phyloP scores from a whole-genome alignment of 1,140 invertebrate species.

The Drepana arcuata region DNA sequence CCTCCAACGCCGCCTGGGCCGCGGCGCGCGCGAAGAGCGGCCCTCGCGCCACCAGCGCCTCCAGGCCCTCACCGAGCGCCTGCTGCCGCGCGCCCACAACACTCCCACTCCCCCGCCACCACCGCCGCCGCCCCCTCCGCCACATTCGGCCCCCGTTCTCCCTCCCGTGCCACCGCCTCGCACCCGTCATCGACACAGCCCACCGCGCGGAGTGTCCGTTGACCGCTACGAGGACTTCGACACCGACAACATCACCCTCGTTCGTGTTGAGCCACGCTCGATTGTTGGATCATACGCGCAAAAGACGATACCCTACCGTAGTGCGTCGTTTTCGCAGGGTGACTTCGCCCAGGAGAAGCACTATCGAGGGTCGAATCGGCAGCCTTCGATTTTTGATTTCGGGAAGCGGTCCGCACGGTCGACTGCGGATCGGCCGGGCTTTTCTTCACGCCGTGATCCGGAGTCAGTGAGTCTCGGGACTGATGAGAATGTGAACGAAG shows the following conservation, averaged over 20 bases:
- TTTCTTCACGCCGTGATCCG: constrained; percentile 11
- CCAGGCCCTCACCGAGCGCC: constrained; percentile 82
- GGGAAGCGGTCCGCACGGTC: constrained; percentile 40
- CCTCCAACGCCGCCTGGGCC: constrained; percentile 82
- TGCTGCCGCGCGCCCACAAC: constrained; percentile 65
- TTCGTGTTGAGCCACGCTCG: constrained; percentile 72
- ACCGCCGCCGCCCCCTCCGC: constrained; percentile 41
- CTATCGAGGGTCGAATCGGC: constrained; percentile 52
- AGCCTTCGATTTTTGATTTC: constrained; percentile 57
- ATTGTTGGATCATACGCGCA: constrained; percentile 74
- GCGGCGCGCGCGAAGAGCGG: constrained; percentile 69
- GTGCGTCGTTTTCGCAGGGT: constrained; percentile 88
- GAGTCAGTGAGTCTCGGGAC: constrained; percentile 28
- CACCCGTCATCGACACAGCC: constrained; percentile 43
- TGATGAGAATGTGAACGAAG: constrained; percentile 51
- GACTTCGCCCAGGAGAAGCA: constrained; percentile 74
- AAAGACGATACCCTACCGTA: constrained; percentile 78
- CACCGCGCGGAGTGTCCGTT: constrained; percentile 43
- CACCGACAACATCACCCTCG: constrained; percentile 56
- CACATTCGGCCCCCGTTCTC: constrained; percentile 46
- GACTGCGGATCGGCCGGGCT: constrained; percentile 23
- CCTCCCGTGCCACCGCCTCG: constrained; percentile 54
- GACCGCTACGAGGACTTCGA: constrained; percentile 57
- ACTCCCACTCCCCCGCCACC: constrained; percentile 36
- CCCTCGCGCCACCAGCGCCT: constrained; percentile 77